Base-by-base conservation (phyloP, 1,140 invertebrate genomes). In the Akabosia matsudoensis region DNA sequence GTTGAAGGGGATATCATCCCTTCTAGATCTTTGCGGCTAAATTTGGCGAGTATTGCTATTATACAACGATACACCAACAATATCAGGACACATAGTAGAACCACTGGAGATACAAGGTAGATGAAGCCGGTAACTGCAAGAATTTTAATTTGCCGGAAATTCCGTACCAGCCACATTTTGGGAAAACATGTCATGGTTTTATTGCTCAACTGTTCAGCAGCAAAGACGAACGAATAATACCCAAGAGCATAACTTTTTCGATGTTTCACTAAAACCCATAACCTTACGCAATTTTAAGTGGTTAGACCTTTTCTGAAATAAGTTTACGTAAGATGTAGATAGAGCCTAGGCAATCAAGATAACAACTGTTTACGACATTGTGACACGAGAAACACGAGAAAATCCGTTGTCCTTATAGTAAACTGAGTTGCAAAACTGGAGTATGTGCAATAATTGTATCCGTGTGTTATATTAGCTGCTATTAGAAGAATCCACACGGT, bases 131-230 rank as follows among this genome's bases (percentile, higher is more conserved):
- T 74, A 34, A 77, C 33, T 14, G 72, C 56, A n/a, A 77, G 28
- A 28, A 77, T 33, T 77, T 74, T 77, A 14, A 77, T 74, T 74
- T 74, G 73, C 1, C 74, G 72, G 24, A 77, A 64, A 33, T 61
- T 61, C n/a, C 54, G 37, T 13, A 45, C 34, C 1, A 72, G n/a
- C 70, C 70, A 72, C 70, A 72, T 51, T 37, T 72, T 72, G 10
- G 70, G 45, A 45, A 72, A 37, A n/a, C 54, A 56, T 56, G 54
- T 67, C 61, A 67, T 67, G 24, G 26, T 22, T 67, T 30, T 22
- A 7, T 18, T 45, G 18, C 37, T 18, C 7, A 18, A 45, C 37
- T 45, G 7, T 45, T 45, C 37, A 45, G 18, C 7, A 45, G n/a
- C 24, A 14, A 22, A 24, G 54, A 61, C 4, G n/a, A 24, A 10